These are phyloP conservation scores for Branchellion lobata DNA, from an alignment of 2,888 invertebrate genomes.

Conservation along the genomic window DNA sequence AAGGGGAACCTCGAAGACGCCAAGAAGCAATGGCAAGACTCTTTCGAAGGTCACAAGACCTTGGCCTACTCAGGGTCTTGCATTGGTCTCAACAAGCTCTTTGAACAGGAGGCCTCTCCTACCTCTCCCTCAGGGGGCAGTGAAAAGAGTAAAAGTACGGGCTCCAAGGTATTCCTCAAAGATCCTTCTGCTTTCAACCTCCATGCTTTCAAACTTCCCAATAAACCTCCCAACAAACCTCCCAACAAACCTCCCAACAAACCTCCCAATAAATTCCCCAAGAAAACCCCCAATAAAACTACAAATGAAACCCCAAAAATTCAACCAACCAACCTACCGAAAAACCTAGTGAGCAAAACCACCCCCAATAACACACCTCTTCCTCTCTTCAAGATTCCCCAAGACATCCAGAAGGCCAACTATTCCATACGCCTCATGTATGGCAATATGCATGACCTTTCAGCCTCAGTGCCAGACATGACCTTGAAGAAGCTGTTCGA, in stretches of 20 bases:
- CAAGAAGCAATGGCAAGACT: neutral
- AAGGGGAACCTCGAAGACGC: neutral
- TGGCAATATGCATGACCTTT: neutral
- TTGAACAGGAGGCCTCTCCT: neutral
- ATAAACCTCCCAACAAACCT: too few relatives aligned
- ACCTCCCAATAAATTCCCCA: too few relatives aligned
- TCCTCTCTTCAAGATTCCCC: too few relatives aligned
- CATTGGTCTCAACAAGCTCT: neutral
- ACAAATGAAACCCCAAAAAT: too few relatives aligned
- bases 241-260: too few relatives aligned
- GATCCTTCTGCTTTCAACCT: too few relatives aligned
- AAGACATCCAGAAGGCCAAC: neutral
- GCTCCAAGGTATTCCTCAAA: too few relatives aligned
- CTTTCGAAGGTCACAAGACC: neutral
- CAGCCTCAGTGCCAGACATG: neutral
- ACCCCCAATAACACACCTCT: neutral
- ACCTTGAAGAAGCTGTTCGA: conserved; percentile 7
- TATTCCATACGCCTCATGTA: neutral
- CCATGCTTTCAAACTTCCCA: too few relatives aligned
- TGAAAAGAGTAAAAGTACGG: too few relatives aligned
- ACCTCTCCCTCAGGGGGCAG: too few relatives aligned
- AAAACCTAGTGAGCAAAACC: neutral
- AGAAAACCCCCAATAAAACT: too few relatives aligned
- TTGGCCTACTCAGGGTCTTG: neutral
- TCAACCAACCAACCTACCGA: neutral